Evolutionary conservation across 2,797 vertebrate genomes (phyloP), one percentile per base, ranked within the genome.

Genomic region (Enteromius argenteus): DNA sequence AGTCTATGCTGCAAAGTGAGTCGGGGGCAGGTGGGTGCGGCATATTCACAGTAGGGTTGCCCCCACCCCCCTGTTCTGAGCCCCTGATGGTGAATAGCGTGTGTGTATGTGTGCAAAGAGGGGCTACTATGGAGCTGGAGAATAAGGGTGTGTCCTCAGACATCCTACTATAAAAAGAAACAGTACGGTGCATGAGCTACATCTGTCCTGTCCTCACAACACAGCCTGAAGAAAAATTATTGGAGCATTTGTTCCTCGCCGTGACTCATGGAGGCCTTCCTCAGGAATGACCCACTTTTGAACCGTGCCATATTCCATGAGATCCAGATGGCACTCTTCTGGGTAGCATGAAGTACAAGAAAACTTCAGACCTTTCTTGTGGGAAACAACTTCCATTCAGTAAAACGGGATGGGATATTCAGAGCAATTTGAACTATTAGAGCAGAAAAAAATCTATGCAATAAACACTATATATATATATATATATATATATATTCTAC

Each of bases 1-100:
- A 42, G 62, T 77, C 81, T 58, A 68, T 76, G 60, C 81, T 44
- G 82, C 66, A 79, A n/a, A 62, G 51, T 8, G 51, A 69, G 74
- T 46, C 37, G 78, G 75, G 81, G 87, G 80, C 74, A 79, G 86
- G 79, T 81, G 94, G 94, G 94, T 92, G 94, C 90, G 94, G 94
- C 94, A 91, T 89, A 91, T 90, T 91, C 86, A 91, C 91, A 90
- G 92, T 92, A 23, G 73, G 81, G 73, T 53, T 42, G 66, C 82
- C 35, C 78, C 87, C 88, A 88, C 84, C 67, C 64, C 49, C 44
- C 39, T 64, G 72, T n/a, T 67, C 30, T 67, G 56, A 58, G 68
- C 23, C 79, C 79, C 84, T 66, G 58, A 80, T 53, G n/a, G 81
- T 83, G 84, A 78, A 78, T 72, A 49, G 23, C 3, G 27, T 27